Percentiles rank a stretch among this genome's conserved stretches.
Conservation (phyloP, 2,888 invertebrate genomes). For the Yponomeuta evonymella region DNA sequence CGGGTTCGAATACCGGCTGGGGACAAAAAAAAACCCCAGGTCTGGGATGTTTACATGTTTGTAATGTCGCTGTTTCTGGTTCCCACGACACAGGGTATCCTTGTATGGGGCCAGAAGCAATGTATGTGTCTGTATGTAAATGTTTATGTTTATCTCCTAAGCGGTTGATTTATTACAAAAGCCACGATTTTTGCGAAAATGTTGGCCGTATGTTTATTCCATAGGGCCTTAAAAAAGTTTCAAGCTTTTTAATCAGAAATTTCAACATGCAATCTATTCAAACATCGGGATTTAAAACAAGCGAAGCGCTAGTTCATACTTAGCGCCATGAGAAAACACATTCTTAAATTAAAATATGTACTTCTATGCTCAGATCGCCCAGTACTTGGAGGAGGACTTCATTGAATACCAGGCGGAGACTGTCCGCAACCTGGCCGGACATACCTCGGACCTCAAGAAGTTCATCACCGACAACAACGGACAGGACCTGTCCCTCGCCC, state of each 20-base stretch:
- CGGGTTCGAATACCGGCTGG: no score
- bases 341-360: conserved; percentile 18
- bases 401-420: conserved; percentile 80
- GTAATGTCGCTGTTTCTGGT: no score
- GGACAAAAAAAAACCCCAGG: no score
- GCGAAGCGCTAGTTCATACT: neutral
- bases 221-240: neutral
- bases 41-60: no score
- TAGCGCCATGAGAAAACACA: neutral
- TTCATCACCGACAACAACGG: conserved; percentile 72
- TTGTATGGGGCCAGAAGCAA: no score
- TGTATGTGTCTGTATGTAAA: no score
- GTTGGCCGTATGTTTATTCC: neutral
- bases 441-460: conserved; percentile 82
- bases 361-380: conserved; percentile 70
- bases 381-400: conserved; percentile 86
- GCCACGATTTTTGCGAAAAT: no score
- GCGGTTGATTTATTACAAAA: no score
- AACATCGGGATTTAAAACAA: neutral
- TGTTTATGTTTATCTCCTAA: no score
- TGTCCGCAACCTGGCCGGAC: conserved; percentile 83
- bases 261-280: neutral
- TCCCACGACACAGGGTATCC: no score
- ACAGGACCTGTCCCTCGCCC: conserved; percentile 78
- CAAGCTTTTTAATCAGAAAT: neutral